Conservation (phyloP, 2,797 vertebrate species). For the Masticophis lateralis region DNA sequence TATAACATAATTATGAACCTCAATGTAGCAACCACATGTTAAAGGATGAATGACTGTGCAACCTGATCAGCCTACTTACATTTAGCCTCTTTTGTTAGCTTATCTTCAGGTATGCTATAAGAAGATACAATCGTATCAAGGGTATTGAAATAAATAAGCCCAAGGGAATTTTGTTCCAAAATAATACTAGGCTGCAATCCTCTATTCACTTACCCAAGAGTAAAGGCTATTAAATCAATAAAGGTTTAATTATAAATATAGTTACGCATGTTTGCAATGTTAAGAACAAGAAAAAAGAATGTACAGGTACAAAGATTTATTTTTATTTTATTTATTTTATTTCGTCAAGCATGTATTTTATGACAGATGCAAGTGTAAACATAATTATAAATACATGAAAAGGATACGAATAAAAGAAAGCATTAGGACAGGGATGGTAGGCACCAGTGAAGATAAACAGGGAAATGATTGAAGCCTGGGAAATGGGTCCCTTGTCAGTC, state of each 20-base stretch:
- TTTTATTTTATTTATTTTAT: no score
- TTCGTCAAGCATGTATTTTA: no score
- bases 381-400: no score
- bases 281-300: background rate
- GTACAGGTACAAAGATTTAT: background rate
- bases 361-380: no score
- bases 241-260: background rate
- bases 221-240: background rate
- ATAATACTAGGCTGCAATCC: background rate
- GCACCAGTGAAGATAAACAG: no score
- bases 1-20: background rate
- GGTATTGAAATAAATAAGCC: background rate
- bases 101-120: background rate
- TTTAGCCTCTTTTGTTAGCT: background rate
- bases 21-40: background rate
- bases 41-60: background rate
- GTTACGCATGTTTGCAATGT: background rate
- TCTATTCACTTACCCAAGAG: background rate
- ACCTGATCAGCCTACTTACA: background rate
- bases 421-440: no score
- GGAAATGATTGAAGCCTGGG: background rate
- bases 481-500: background rate
- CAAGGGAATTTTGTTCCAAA: background rate
- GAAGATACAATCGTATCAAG: background rate
- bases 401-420: no score